Conservation (phyloP, 1,140 invertebrate species). For the Dufourea novaeangliae region DNA sequence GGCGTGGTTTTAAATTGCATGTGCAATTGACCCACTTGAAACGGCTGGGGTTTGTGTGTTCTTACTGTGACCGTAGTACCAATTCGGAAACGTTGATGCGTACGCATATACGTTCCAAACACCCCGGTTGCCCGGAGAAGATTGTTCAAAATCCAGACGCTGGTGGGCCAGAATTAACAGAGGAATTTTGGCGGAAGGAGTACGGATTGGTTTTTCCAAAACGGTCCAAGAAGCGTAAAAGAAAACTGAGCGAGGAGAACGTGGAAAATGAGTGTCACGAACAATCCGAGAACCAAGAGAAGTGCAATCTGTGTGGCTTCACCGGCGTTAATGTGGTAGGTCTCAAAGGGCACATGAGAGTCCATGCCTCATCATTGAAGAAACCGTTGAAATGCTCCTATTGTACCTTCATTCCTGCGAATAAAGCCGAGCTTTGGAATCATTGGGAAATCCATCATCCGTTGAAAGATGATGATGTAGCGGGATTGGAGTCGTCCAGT, state of each 20-base stretch:
- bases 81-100: slow-evolving; percentile 70
- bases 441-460: slow-evolving; percentile 76
- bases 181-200: slow-evolving; percentile 78
- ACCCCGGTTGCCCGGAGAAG: slow-evolving; percentile 65
- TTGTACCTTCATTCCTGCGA: slow-evolving; percentile 68
- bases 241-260: slow-evolving; percentile 27
- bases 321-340: slow-evolving; percentile 68
- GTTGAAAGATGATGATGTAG: slow-evolving; percentile 52
- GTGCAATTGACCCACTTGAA: slow-evolving; percentile 76
- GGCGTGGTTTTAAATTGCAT: slow-evolving; percentile 78
- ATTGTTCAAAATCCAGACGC: slow-evolving; percentile 67
- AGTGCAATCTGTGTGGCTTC: slow-evolving; percentile 73
- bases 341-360: slow-evolving; percentile 71
- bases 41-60: slow-evolving; percentile 73
- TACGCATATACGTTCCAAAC: slow-evolving; percentile 72
- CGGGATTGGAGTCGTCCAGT: background rate
- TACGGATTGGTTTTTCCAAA: slow-evolving; percentile 69
- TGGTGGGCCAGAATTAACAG: slow-evolving; percentile 60
- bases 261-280: background rate
- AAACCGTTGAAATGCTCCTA: slow-evolving; percentile 69
- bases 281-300: slow-evolving; percentile 21
- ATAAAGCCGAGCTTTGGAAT: slow-evolving; percentile 68
- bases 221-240: slow-evolving; percentile 58
- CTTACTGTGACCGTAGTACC: slow-evolving; percentile 76
- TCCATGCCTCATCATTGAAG: slow-evolving; percentile 60